Base-by-base conservation (phyloP, 2,888 invertebrate species). In the Rhaphigaster nebulosa region DNA sequence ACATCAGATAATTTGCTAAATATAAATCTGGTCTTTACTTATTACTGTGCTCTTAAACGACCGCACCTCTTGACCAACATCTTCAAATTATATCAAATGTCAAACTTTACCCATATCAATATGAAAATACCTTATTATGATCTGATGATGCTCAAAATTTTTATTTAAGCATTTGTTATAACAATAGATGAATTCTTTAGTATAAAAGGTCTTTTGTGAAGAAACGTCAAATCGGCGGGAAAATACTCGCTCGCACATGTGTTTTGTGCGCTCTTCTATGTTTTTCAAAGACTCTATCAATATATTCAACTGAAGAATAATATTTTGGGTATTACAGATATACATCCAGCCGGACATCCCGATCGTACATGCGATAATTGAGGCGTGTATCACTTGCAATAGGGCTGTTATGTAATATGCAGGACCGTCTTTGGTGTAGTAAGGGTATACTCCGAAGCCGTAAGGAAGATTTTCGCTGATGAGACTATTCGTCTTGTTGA, bases 131-230 rank as follows among this genome's bases (percentile, higher is more conserved):
- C 84, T 84, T n/a, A 84, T 38, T 84, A 84, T 84, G 13, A 84
- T 8, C 18, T 84, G 84, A 50, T 84, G 84, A 50, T 84, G 84
- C n/a, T 84, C 45, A 84, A 84, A 84, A 50, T 84, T 84, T 84
- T 84, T 84, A 15, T n/a, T 84, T 50, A 84, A 45, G n/a, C 84
- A 84, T 50, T n/a, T 45, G 38, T 84, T n/a, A 45, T 84, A 84
- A n/a, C 84, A 84, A 50, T 84, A 50, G 0, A n/a, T 4, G 45
- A 84, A 84, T 84, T 45, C 84, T n/a, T 45, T 84, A 50, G n/a
- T 50, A 3, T 84, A 4, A n/a, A 20, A 76, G 34, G 26, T 1
- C 18, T 23, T 76, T 20, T 20, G 70, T 8, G 70, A 20, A 38
- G 70, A 76, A 76, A 6, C 38, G 4, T 76, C 20, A 5, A 38